Percentiles rank a stretch among this genome's conserved stretches.
These are phyloP conservation scores for Falco biarmicus DNA, from an alignment of 2,797 vertebrate species.

Conservation along the genomic window DNA sequence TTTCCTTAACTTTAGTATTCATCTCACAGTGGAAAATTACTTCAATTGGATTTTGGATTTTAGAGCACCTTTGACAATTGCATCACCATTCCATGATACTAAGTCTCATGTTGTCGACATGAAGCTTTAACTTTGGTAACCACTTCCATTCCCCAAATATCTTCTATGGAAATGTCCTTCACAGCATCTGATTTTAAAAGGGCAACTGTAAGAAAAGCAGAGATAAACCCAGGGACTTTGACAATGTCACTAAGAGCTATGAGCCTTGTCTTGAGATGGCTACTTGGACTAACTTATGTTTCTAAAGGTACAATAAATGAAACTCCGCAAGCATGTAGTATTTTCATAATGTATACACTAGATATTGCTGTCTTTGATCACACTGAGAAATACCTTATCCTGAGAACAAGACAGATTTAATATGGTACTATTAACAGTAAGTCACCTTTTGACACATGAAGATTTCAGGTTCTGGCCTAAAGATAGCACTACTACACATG, in stretches of 20 bases:
- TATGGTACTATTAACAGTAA: neutral
- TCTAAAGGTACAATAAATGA: neutral
- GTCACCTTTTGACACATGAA: neutral
- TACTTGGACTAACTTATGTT: neutral
- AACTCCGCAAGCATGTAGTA: fast-evolving
- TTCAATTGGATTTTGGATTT: neutral
- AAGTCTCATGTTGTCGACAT: fast-evolving
- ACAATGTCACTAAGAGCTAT: neutral
- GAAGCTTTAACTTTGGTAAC: neutral
- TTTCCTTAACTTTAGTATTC: neutral
- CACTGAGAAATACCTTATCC: neutral
- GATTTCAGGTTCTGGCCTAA: neutral
- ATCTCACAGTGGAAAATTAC: neutral
- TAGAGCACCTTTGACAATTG: neutral
- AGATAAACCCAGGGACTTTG: neutral
- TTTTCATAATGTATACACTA: neutral
- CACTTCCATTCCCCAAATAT: neutral
- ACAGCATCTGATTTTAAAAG: neutral
- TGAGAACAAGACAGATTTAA: neutral
- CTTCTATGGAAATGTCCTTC: neutral
- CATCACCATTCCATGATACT: neutral
- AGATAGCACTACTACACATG: neutral
- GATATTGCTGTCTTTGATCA: neutral
- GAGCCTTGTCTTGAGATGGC: neutral
- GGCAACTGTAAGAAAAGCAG: neutral